A percentile compares a stretch with the other conserved stretches of the same genome.
Conservation (phyloP, 2,797 vertebrate species). For the Notolabrus celidotus region DNA sequence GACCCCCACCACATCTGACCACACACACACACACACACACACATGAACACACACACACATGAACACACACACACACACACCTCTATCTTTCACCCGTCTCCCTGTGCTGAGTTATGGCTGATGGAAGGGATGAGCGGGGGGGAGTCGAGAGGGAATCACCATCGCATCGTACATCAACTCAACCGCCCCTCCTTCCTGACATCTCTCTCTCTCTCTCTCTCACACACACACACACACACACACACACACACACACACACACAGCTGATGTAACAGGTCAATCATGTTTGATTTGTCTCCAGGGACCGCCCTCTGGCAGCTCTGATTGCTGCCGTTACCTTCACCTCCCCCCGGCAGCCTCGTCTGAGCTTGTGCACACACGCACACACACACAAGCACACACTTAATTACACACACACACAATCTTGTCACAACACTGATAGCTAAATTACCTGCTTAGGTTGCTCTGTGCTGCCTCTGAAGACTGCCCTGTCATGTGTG, state of each 20-base stretch:
- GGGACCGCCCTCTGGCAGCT: conserved; percentile 75
- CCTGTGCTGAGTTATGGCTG: conserved; percentile 48
- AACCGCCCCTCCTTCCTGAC: conserved; percentile 13
- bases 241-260: conserved; percentile 33
- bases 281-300: conserved; percentile 79
- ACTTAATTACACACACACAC: conserved; percentile 23
- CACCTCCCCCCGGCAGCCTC: conserved; percentile 73
- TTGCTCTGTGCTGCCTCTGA: conserved; percentile 7
- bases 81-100: too few species aligned
- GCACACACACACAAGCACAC: conserved; percentile 3
- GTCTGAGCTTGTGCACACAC: not conserved
- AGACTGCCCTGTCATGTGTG: not conserved
- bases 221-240: conserved; percentile 32
- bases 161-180: conserved; percentile 61
- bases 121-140: conserved; percentile 45
- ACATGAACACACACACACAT: not conserved
- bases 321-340: conserved; percentile 82
- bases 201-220: conserved; percentile 14
- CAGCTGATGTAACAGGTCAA: conserved; percentile 75
- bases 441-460: conserved; percentile 55
- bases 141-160: conserved; percentile 66
- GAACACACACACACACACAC: not conserved
- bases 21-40: not conserved
- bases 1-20: not conserved
- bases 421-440: conserved; percentile 40